Percentiles rank a stretch among this genome's conserved stretches.
These are phyloP conservation scores for Coptodon rendalli DNA, from an alignment of 2,113 vertebrate genomes.

Conservation along the genomic window DNA sequence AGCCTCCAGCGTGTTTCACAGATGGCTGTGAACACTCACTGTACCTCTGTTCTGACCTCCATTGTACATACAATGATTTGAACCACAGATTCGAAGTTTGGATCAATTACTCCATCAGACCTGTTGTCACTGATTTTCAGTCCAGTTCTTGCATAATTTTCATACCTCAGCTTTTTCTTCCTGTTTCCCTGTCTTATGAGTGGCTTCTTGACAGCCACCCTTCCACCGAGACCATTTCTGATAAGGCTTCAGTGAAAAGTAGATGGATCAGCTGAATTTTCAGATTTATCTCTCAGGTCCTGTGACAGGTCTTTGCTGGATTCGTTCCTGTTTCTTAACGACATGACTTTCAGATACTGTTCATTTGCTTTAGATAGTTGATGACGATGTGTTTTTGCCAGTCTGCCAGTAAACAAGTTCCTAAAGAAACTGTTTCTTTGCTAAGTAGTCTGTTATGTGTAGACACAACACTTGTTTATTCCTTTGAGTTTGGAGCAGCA, in stretches of 20 bases:
- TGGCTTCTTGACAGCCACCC: neutral
- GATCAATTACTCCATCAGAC: neutral
- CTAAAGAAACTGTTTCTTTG: neutral
- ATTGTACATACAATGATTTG: neutral
- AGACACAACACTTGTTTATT: neutral
- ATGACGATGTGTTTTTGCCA: neutral
- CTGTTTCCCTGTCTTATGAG: neutral
- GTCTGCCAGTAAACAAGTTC: neutral
- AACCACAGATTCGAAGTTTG: neutral
- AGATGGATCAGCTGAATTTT: neutral
- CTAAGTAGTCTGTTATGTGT: neutral
- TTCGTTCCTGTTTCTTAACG: neutral
- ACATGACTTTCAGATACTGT: neutral
- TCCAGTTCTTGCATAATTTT: neutral
- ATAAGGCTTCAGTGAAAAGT: neutral
- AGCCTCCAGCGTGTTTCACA: neutral
- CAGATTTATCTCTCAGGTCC: neutral
- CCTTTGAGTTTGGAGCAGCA: neutral
- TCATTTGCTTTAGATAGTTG: too few species aligned
- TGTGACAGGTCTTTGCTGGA: neutral
- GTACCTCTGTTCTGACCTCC: neutral
- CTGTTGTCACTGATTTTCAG: neutral
- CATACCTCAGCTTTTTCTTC: neutral
- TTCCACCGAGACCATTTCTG: neutral
- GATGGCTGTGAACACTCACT: neutral